Conservation (phyloP, 2,888 invertebrate genomes). For the Lacanobia wlatinum region DNA sequence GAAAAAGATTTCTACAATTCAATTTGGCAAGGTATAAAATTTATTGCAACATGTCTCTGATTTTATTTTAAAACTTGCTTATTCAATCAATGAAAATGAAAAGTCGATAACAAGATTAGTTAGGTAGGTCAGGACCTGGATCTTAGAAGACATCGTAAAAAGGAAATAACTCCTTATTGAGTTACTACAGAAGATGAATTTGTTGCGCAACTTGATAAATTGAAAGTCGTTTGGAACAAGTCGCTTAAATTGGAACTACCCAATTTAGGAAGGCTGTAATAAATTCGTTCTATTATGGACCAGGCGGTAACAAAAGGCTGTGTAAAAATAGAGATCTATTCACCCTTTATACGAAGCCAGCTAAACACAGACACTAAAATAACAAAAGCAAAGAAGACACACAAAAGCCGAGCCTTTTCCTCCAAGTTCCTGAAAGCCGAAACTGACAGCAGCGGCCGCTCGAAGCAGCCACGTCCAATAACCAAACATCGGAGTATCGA, state of each 20-base stretch:
- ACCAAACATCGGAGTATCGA: constrained; percentile 58
- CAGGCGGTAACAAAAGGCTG: constrained; percentile 35
- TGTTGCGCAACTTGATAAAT: constrained; percentile 46
- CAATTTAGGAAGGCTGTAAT: constrained; percentile 38
- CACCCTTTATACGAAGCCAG: constrained; percentile 33
- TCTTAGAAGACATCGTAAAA: constrained; percentile 33
- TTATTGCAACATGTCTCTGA: constrained; percentile 7
- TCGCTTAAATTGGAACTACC: constrained; percentile 36
- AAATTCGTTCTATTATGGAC: constrained; percentile 41
- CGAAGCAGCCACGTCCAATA: constrained; percentile 49
- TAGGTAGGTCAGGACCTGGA: constrained; percentile 40
- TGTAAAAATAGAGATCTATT: constrained; percentile 37
- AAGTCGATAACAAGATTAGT: constrained; percentile 45
- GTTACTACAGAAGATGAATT: constrained; percentile 46
- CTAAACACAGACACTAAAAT: constrained; percentile 34
- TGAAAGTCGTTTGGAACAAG: constrained; percentile 38
- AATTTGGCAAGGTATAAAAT: not conserved
- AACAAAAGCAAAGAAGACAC: constrained; percentile 41
- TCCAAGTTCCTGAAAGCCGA: constrained; percentile 42
- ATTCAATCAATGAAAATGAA: constrained; percentile 40
- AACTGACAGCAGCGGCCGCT: constrained; percentile 42
- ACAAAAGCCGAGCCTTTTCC: constrained; percentile 33
- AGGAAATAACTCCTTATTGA: constrained; percentile 43
- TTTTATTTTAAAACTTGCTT: constrained; percentile 13
- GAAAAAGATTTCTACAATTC: constrained; percentile 4